Evolutionary conservation across 2,888 invertebrate genomes (phyloP).

Genomic region (Pollenia angustigena): DNA sequence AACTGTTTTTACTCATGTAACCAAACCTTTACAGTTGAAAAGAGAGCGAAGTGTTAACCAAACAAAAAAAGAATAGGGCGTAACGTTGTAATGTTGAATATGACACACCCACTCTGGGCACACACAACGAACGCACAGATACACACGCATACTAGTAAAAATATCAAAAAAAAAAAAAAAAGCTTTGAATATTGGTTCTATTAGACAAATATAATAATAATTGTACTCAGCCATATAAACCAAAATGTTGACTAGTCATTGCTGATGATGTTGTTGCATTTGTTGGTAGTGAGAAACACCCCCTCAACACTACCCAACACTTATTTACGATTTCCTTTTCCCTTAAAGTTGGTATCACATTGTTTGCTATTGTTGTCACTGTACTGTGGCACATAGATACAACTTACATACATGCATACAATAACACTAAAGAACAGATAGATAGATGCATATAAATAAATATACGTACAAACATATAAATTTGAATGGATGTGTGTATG

Average conservation of each 20-base stretch:
- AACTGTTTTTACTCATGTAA: conserved; percentile 50
- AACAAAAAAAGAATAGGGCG: conserved; percentile 41
- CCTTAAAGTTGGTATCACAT: conserved; percentile 63
- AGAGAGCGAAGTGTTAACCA: conserved; percentile 8
- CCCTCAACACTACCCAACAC: conserved; percentile 13
- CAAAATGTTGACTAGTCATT: conserved; percentile 66
- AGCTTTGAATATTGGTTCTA: conserved; percentile 38
- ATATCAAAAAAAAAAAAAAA: conserved; percentile 6
- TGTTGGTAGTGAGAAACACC: conserved; percentile 1
- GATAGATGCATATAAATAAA: background rate
- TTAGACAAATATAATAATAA: conserved; percentile 71
- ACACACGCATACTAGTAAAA: background rate
- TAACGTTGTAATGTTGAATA: conserved; percentile 57
- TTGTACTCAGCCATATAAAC: conserved; percentile 57
- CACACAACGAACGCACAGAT: background rate
- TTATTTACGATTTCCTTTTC: conserved; percentile 41
- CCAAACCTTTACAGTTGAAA: background rate
- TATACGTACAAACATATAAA: background rate
- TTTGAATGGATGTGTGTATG: conserved; percentile 44
- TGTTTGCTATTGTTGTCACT: conserved; percentile 66
- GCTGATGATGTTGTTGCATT: background rate
- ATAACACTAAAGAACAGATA: background rate
- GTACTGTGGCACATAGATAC: conserved; percentile 24
- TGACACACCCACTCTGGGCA: conserved; percentile 49
- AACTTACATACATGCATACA: background rate